Evolutionary conservation across 2,888 invertebrate genomes (phyloP), one percentile per base, ranked within the genome.

Genomic region (Cheilosia urbana): DNA sequence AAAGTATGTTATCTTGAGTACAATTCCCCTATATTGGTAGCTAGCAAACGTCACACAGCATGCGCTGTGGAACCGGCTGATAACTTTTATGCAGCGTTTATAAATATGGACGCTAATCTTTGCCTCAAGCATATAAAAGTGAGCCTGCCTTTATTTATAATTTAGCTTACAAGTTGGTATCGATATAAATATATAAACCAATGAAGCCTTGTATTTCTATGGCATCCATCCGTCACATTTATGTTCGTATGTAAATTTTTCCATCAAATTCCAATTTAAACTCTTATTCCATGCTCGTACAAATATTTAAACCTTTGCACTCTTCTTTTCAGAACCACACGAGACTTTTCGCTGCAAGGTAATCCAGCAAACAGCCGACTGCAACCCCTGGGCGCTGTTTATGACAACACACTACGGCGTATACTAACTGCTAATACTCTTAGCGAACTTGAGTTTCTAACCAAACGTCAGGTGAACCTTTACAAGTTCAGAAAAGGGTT

Each of bases 361-460:
- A 62, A 72, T 13, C 55, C 11, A 42, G 7, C 30, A 40, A 66
- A 60, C 17, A 91, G 91, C 68, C 88, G 90, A 80, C 69, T 87
- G 55, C 79, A 88, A 71, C 88, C 88, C 71, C 87, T 90, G 15
- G 89, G 89, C 84, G 88, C 87, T 49, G 89, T 88, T 27, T 89
- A 89, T 87, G 89, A 90, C 89, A 89, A 90, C 79, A 89, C 90
- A 27, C 72, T 91, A 72, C 88, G 89, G 21, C 89, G 90, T 21
- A 91, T 92, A 87, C 87, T 88, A 60, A 87, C 87, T 60, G 89
- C 90, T 9, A 87, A 88, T 5, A 90, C 88, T 73, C 87, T 89
- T 13, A 84, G 87, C 24, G 90, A 91, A 82, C 73, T 91, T 51
- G 88, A 88, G 65, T 87, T 69, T 71, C 83, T 91, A 34, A 87